Base-by-base conservation (phyloP, 2,797 vertebrate genomes). In the Rhinatrema bivittatum region DNA sequence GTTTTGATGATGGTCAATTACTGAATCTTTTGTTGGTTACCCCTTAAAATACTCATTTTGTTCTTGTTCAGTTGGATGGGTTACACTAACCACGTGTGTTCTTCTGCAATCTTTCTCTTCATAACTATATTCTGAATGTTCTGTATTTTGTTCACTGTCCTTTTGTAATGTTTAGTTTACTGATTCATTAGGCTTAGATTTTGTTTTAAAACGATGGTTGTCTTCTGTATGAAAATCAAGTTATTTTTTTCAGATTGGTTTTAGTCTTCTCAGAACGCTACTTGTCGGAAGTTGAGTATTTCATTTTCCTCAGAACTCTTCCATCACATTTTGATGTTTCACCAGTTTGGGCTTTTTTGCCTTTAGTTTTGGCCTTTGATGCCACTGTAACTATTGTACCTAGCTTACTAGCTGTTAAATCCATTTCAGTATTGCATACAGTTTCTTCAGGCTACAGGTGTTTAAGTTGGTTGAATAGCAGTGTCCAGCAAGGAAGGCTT, bases 351-450 rank as follows among this genome's bases (percentile, higher is more conserved):
- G 12, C 10, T 46, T 36, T 47, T n/a, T n/a, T n/a, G 43, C 18
- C 7, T 46, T 59, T 56, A 14, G 10, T 56, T 64, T 59, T 65
- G 34, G 24, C 29, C 20, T 50, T 62, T 16, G 45, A 9, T 27
- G 55, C 35, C 50, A 55, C 23, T 35, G 41, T 15, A 62, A 50
- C 15, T 39, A 42, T 46, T 17, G 29, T 29, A 5, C 50, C 28
- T 16, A 37, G 28, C 9, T 25, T 38, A 20, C 36, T 54, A 7
- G 9, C 27, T 10, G 28, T 62, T 32, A 31, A 9, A 3, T 53
- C 34, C 0, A 0, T 45, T 50, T 69, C 58, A 29, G 39, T 23
- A 36, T 3, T 24, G 43, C 20, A 28, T 1, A 4, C 25, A 2
- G 11, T 44, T 51, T 60, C 55, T 35, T 70, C 42, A 30, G 17